A percentile compares a stretch with the other conserved stretches of the same genome.
phyloP scores from a whole-genome alignment of 2,888 invertebrate genomes.

The Trissolcus japonicus region DNA sequence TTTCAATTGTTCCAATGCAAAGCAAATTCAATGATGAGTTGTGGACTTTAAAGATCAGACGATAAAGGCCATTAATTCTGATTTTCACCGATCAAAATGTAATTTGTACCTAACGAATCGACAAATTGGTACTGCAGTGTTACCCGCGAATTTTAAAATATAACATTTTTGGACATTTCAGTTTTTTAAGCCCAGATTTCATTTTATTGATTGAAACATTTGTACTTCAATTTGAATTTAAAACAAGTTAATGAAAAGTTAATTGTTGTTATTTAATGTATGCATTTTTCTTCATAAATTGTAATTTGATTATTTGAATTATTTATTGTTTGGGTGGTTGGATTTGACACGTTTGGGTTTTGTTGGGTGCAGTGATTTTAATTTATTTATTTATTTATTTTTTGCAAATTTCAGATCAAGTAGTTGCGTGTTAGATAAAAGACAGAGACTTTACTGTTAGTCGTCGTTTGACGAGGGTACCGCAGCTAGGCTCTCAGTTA shows the following conservation, averaged over 20 bases:
- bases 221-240: no score
- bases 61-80: slow-evolving; percentile 5
- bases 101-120: no score
- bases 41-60: slow-evolving; percentile 4
- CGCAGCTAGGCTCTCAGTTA: slow-evolving; percentile 48
- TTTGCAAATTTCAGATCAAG: slow-evolving; percentile 25
- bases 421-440: slow-evolving; percentile 56
- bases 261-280: no score
- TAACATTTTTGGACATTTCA: no score
- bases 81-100: slow-evolving; percentile 1
- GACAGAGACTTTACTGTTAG: slow-evolving; percentile 56
- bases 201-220: no score
- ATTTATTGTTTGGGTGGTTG: not conserved
- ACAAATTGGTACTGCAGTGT: no score
- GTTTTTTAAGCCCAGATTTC: no score
- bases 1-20: slow-evolving; percentile 11
- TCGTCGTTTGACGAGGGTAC: slow-evolving; percentile 52
- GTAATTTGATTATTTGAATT: no score
- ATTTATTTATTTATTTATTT: no score
- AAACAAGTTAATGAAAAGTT: no score
- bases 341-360: not conserved
- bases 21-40: slow-evolving; percentile 4
- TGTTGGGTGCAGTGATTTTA: not conserved
- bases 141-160: no score
- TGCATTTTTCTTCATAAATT: no score